These are phyloP conservation scores for Lepidurus apus DNA, from an alignment of 1,140 invertebrate genomes.

Conservation along the genomic window DNA sequence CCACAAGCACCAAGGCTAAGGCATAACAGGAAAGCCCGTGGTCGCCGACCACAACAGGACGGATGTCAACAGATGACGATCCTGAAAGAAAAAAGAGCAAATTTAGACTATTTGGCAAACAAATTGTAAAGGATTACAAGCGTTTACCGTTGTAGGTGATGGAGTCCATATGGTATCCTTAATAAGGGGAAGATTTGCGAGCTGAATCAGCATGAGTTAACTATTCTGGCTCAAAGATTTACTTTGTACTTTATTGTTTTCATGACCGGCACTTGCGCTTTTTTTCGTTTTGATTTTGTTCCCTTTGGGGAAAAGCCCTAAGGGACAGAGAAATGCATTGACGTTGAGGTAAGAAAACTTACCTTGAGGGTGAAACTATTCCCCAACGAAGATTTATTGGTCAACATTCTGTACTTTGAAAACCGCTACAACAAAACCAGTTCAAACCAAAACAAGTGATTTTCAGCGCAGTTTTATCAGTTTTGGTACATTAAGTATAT, in stretches of 20 bases:
- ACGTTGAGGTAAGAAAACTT: too few species aligned
- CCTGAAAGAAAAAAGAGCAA: background rate
- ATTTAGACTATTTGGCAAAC: background rate
- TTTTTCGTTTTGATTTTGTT: too few species aligned
- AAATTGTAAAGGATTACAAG: background rate
- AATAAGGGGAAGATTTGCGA: background rate
- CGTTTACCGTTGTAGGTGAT: background rate
- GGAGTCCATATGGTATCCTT: background rate
- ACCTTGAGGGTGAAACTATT: too few species aligned
- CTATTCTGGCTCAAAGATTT: background rate
- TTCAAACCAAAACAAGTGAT: too few species aligned
- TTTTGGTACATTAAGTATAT: too few species aligned
- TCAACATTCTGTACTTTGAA: too few species aligned
- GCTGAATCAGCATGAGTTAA: background rate
- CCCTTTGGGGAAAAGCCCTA: too few species aligned
- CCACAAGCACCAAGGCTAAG: background rate
- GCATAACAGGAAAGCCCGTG: background rate
- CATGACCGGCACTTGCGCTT: background rate
- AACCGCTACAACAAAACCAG: too few species aligned
- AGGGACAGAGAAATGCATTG: too few species aligned
- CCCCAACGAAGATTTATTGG: too few species aligned
- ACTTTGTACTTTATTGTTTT: background rate
- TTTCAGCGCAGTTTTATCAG: too few species aligned
- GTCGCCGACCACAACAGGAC: background rate
- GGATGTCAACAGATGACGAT: slow-evolving; percentile 13